These are phyloP conservation scores for Engraulis encrasicolus DNA, from an alignment of 2,113 vertebrate genomes.

Conservation along the genomic window DNA sequence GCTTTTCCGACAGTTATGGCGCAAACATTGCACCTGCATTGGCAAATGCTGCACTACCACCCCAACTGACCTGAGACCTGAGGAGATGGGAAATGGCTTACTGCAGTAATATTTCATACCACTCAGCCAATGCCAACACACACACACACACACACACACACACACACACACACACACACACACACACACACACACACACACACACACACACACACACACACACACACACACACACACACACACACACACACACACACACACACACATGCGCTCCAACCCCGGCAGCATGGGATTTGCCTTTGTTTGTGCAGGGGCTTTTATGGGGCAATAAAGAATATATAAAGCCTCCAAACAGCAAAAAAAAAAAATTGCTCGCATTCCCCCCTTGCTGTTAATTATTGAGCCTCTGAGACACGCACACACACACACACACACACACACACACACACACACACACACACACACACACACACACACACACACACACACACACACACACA, in stretches of 20 bases:
- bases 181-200: too few species aligned
- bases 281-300: not conserved
- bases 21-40: not conserved
- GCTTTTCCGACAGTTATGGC: not conserved
- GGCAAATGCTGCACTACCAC: not conserved
- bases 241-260: too few species aligned
- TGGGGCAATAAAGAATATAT: not conserved
- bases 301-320: slow-evolving; percentile 4
- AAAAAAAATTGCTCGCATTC: not conserved
- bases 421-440: too few species aligned
- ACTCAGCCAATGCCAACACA: not conserved
- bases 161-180: too few species aligned
- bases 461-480: too few species aligned
- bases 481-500: too few species aligned
- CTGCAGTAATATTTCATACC: slow-evolving; percentile 11
- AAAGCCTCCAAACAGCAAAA: not conserved
- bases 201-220: too few species aligned
- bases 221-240: too few species aligned
- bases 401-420: slow-evolving; percentile 12
- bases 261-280: too few species aligned
- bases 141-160: too few species aligned
- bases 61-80: too few species aligned
- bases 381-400: slow-evolving; percentile 50
- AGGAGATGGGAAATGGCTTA: not conserved
- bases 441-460: too few species aligned